These are phyloP conservation scores for Propithecus perrieri DNA, from an alignment of 2,797 vertebrate genomes.

Conservation along the genomic window DNA sequence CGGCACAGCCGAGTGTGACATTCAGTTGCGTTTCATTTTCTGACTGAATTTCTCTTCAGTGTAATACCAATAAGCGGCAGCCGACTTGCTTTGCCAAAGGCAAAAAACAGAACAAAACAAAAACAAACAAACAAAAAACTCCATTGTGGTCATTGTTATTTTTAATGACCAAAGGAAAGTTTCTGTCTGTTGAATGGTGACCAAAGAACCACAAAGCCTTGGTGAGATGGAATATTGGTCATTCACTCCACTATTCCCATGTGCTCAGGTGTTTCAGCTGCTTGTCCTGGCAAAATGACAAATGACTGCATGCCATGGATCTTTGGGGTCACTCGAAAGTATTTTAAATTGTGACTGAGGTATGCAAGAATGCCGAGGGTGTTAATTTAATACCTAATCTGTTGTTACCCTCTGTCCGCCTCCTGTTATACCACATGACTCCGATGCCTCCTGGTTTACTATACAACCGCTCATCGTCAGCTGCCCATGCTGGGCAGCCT, in stretches of 20 bases:
- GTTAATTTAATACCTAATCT: not conserved
- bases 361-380: not conserved
- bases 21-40: conserved; percentile 14
- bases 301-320: not conserved
- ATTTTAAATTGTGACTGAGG: not conserved
- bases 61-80: not conserved
- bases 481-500: not conserved
- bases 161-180: not conserved
- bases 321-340: not conserved
- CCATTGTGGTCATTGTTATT: not conserved
- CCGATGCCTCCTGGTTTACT: not conserved
- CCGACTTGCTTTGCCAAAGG: not conserved
- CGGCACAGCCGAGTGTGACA: not conserved
- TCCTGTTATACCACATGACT: not conserved
- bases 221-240: not conserved
- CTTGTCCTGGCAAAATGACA: conserved; percentile 8
- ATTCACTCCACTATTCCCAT: not conserved
- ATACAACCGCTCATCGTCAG: not conserved
- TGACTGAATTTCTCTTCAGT: conserved; percentile 6
- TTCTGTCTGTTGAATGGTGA: not conserved
- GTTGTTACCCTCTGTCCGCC: not conserved
- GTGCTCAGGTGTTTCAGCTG: not conserved
- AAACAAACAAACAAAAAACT: too few species aligned
- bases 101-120: not conserved
- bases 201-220: not conserved